Conservation (phyloP, 2,888 invertebrate species). For the Tipula vernalis region DNA sequence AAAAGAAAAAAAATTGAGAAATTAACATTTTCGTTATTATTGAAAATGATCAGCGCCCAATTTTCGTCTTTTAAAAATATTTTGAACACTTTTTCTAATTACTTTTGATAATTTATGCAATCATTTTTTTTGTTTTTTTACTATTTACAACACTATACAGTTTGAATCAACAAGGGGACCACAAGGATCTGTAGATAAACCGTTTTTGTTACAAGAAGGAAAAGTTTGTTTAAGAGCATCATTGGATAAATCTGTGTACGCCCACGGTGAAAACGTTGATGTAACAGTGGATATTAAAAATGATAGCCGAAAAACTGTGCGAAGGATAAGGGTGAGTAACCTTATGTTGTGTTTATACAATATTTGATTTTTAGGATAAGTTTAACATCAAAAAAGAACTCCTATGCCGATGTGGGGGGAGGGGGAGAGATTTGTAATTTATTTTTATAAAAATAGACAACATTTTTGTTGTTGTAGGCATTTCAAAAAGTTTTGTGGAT, state of each 20-base stretch:
- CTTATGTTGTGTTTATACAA: too few relatives aligned
- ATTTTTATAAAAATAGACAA: background rate
- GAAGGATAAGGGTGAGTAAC: conserved; percentile 61
- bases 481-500: background rate
- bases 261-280: conserved; percentile 67
- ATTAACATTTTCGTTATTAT: background rate
- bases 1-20: too few relatives aligned
- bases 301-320: conserved; percentile 71
- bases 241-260: conserved; percentile 69
- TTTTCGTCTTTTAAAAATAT: background rate
- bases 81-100: background rate
- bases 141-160: conserved; percentile 17
- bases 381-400: background rate
- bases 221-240: conserved; percentile 65
- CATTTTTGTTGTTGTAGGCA: background rate
- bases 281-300: conserved; percentile 65
- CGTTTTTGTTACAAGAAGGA: conserved; percentile 76
- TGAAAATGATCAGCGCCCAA: background rate
- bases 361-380: background rate
- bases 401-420: background rate
- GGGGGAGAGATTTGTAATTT: background rate
- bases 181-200: conserved; percentile 61
- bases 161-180: conserved; percentile 42
- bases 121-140: background rate
- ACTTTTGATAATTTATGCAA: background rate